A percentile compares a stretch with the other conserved stretches of the same genome.
These are phyloP conservation scores for Aricia artaxerxes DNA, from an alignment of 2,888 invertebrate genomes.

Conservation along the genomic window DNA sequence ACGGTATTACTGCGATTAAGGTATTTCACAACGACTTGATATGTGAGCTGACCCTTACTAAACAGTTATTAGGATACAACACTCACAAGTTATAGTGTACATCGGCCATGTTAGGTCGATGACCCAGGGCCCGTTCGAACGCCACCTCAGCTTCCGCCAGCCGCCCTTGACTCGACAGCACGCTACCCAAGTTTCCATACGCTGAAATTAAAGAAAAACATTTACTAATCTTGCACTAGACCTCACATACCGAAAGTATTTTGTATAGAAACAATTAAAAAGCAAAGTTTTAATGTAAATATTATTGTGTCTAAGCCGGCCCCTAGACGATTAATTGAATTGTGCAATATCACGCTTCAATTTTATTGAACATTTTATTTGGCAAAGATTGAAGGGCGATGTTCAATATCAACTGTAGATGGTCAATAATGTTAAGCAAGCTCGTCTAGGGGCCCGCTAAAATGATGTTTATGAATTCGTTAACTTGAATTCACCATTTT, in stretches of 20 bases:
- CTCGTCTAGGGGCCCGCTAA: too few relatives aligned
- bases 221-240: background rate
- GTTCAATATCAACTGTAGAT: too few relatives aligned
- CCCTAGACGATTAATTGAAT: too few relatives aligned
- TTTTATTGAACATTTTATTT: too few relatives aligned
- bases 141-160: conserved; percentile 94
- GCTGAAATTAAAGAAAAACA: conserved; percentile 82
- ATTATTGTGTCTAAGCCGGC: too few relatives aligned
- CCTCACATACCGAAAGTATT: background rate
- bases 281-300: background rate
- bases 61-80: background rate
- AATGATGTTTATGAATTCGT: too few relatives aligned
- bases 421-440: too few relatives aligned
- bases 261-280: background rate
- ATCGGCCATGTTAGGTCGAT: conserved; percentile 98
- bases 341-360: too few relatives aligned
- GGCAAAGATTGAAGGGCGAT: too few relatives aligned
- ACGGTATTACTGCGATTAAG: too few relatives aligned
- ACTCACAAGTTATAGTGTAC: conserved; percentile 99
- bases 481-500: background rate
- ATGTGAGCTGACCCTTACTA: background rate
- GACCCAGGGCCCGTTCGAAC: conserved; percentile 92
- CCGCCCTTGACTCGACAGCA: conserved; percentile 93
- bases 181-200: conserved; percentile 97
- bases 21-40: background rate